Conservation (phyloP, 2,113 vertebrate genomes). For the Periophthalmodon schlosseri region DNA sequence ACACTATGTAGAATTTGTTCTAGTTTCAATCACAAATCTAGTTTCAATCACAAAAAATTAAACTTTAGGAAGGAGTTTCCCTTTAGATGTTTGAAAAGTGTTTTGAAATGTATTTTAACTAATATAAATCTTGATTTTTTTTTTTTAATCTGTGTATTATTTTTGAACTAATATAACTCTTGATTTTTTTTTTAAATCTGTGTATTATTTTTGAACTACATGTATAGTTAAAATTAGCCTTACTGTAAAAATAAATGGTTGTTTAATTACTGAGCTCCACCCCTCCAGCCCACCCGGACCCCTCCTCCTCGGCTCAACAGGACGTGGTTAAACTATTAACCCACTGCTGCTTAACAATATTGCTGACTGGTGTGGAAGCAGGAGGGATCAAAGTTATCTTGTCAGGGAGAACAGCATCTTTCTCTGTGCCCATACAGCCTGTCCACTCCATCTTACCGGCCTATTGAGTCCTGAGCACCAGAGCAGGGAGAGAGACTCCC, state of each 20-base stretch:
- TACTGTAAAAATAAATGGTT: neutral
- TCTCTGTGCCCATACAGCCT: constrained; percentile 70
- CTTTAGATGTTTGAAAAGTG: no score
- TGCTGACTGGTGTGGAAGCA: constrained; percentile 80
- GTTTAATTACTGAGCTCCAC: neutral
- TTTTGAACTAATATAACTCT: neutral
- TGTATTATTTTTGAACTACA: neutral
- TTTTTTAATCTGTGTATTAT: neutral
- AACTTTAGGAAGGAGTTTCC: no score
- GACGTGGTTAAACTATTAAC: constrained; percentile 77
- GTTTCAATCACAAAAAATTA: no score
- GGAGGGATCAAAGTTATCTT: constrained; percentile 82
- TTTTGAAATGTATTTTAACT: no score
- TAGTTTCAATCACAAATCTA: no score
- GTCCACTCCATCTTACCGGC: constrained; percentile 80
- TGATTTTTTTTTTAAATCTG: no score
- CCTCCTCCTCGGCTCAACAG: constrained; percentile 31
- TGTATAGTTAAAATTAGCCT: neutral
- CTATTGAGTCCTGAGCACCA: constrained; percentile 72
- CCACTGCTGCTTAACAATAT: constrained; percentile 78
- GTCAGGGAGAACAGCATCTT: constrained; percentile 76
- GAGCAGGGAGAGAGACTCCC: constrained; percentile 62
- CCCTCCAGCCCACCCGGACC: constrained; percentile 19
- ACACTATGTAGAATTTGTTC: no score
- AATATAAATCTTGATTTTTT: no score